Conservation (phyloP, 1,140 invertebrate genomes). For the Trinorchestia longiramus region DNA sequence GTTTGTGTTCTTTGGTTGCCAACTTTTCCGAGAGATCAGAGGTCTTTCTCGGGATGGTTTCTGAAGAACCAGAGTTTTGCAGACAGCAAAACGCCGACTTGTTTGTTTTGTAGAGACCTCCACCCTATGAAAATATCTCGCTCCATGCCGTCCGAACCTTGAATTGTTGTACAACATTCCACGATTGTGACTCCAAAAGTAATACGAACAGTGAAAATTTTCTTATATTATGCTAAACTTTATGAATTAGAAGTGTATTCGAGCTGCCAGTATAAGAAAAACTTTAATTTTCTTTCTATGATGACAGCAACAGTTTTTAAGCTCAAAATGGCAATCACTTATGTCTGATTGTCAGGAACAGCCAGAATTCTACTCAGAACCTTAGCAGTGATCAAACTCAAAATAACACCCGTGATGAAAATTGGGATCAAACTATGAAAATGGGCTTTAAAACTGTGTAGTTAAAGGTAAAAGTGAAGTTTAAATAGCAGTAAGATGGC, state of each 20-base stretch:
- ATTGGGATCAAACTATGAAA: too few species aligned
- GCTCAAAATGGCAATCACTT: too few species aligned
- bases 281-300: too few species aligned
- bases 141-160: background rate
- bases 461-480: too few species aligned
- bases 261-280: too few species aligned
- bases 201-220: background rate
- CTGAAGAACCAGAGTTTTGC: background rate
- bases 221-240: background rate
- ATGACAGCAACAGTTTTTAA: too few species aligned
- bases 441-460: too few species aligned
- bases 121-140: background rate
- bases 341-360: too few species aligned
- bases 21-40: conserved; percentile 7
- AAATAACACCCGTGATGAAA: too few species aligned
- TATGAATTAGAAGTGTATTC: background rate
- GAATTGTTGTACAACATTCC: background rate
- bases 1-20: conserved; percentile 35
- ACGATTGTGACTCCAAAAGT: background rate
- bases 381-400: too few species aligned
- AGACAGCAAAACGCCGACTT: background rate
- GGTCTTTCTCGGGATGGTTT: conserved; percentile 15
- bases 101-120: background rate
- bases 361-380: too few species aligned
- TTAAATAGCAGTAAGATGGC: too few species aligned